These are phyloP conservation scores for Ashinkailepas kermadecensis DNA, from an alignment of 2,888 invertebrate species.

Conservation along the genomic window DNA sequence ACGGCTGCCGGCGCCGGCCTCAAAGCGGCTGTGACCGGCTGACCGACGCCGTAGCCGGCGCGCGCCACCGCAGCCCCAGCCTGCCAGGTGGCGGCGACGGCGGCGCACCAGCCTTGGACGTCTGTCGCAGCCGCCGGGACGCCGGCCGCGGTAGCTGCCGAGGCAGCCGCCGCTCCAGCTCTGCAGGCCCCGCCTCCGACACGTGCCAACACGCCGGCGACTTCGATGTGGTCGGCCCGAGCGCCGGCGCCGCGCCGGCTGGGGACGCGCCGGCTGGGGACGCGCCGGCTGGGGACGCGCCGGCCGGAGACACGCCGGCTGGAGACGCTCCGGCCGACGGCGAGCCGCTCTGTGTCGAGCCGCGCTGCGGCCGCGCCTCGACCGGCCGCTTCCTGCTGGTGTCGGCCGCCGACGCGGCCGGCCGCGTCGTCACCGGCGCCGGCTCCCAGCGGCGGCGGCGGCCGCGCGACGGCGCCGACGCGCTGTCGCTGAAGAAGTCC, in stretches of 20 bases:
- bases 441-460: slow-evolving; percentile 30
- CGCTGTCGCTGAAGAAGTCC: slow-evolving; percentile 75
- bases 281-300: neutral
- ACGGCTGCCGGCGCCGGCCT: no score
- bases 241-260: neutral
- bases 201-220: no score
- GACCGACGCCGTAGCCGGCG: no score
- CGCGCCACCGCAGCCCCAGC: no score
- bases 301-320: neutral
- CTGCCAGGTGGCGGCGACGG: no score
- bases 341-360: neutral
- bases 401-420: slow-evolving; percentile 47
- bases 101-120: no score
- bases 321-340: neutral
- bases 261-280: neutral
- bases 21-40: no score
- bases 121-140: no score
- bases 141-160: no score
- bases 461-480: slow-evolving; percentile 46
- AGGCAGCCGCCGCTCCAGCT: no score
- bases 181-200: no score
- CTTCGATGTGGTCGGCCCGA: no score
- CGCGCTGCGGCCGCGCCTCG: neutral
- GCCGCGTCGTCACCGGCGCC: slow-evolving; percentile 39
- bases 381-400: slow-evolving; percentile 44